These are phyloP conservation scores for Diadumene lineata DNA, from an alignment of 92 coral and sea anemone genomes.

Conservation along the genomic window DNA sequence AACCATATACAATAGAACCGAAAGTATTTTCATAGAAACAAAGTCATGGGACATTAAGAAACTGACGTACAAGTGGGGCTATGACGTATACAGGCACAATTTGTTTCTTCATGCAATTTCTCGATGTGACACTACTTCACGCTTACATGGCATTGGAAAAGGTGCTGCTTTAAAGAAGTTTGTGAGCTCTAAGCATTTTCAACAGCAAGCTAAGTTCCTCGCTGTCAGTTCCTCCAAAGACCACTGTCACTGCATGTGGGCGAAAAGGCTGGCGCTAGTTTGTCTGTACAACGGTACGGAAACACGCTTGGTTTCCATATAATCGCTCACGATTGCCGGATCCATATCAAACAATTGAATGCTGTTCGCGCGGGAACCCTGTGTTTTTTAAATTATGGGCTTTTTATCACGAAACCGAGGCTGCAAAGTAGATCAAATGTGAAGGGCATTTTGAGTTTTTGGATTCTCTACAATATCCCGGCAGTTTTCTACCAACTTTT, in stretches of 20 bases:
- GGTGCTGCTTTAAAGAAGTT: slow-evolving; percentile 45
- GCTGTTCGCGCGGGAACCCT: no score
- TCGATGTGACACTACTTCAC: slow-evolving; percentile 53
- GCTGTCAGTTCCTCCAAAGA: slow-evolving; percentile 14
- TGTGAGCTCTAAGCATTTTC: slow-evolving; percentile 17
- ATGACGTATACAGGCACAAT: slow-evolving; percentile 21
- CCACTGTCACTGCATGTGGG: no score
- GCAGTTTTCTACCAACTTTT: no score
- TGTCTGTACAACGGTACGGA: slow-evolving; percentile 48
- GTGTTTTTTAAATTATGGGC: no score
- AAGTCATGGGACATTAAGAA: slow-evolving; percentile 46
- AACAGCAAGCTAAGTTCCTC: slow-evolving; percentile 55
- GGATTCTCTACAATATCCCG: no score
- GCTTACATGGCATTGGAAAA: slow-evolving; percentile 58
- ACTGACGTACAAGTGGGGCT: slow-evolving; percentile 26
- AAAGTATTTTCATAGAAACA: slow-evolving; percentile 37
- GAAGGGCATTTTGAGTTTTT: no score
- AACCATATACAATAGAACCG: slow-evolving; percentile 26
- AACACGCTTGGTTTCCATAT: no score
- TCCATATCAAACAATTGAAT: no score
- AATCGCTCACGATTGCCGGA: no score
- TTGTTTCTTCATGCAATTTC: slow-evolving; percentile 44
- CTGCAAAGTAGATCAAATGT: no score
- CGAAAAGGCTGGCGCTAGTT: slow-evolving; percentile 37
- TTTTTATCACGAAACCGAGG: no score